A percentile compares a stretch with the other conserved stretches of the same genome.
Evolutionary conservation across 2,113 vertebrate genomes (phyloP).

Genomic region (Talpa occidentalis): DNA sequence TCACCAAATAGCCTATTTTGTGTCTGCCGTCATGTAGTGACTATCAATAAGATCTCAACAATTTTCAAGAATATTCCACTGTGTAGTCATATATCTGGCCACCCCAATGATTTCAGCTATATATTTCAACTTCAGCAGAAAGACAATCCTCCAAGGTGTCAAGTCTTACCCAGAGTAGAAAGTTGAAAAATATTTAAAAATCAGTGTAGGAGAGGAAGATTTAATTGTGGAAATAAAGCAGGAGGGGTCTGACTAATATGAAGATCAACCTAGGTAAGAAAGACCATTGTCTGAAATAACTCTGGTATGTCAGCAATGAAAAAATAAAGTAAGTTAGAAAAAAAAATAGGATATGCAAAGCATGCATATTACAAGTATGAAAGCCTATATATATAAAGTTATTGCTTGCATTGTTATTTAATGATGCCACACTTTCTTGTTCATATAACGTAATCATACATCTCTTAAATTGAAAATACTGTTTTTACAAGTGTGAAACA

Average conservation of each 20-base stretch:
- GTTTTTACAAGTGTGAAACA: background rate
- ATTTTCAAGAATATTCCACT: background rate
- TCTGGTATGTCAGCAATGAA: background rate
- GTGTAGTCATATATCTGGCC: background rate
- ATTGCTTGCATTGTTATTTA: background rate
- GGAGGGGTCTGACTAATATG: background rate
- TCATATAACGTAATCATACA: background rate
- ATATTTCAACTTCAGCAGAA: background rate
- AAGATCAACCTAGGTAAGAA: background rate
- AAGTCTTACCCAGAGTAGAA: background rate
- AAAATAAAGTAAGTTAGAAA: background rate
- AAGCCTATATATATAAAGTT: background rate
- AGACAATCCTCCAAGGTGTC: background rate
- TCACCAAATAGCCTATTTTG: background rate
- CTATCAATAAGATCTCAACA: background rate
- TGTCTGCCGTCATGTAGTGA: background rate
- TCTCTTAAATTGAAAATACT: background rate
- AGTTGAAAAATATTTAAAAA: background rate
- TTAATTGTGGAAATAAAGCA: background rate
- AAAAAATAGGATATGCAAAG: background rate
- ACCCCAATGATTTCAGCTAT: background rate
- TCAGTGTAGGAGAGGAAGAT: background rate
- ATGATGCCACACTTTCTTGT: background rate
- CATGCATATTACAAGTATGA: background rate
- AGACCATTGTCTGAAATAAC: background rate